These are phyloP conservation scores for Latrodectus hesperus DNA, from an alignment of 2,888 invertebrate species.

Conservation along the genomic window DNA sequence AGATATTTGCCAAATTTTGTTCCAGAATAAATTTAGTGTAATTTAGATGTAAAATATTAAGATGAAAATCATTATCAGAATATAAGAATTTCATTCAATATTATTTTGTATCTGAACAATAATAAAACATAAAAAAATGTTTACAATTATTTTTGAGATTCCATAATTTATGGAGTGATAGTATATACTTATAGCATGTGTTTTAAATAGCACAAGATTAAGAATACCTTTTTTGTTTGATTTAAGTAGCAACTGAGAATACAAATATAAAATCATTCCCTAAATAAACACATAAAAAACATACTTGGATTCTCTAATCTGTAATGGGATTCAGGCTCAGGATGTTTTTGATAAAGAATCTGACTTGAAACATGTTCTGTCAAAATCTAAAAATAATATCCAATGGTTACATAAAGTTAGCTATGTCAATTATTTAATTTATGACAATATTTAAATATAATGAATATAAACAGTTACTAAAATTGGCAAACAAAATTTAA, in stretches of 20 bases:
- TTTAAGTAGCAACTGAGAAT: background rate
- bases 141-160: background rate
- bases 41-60: too few relatives aligned
- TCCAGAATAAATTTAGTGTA: too few relatives aligned
- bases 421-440: too few relatives aligned
- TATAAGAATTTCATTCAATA: background rate
- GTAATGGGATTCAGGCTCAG: constrained; percentile 95
- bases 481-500: too few relatives aligned
- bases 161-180: too few relatives aligned
- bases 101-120: background rate
- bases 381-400: constrained; percentile 81
- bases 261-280: too few relatives aligned
- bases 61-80: background rate
- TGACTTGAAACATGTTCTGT: constrained; percentile 97
- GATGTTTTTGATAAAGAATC: constrained; percentile 92
- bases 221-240: background rate
- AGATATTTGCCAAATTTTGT: too few relatives aligned
- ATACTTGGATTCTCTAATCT: constrained; percentile 96
- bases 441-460: too few relatives aligned
- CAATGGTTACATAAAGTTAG: background rate
- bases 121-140: background rate
- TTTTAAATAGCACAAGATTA: too few relatives aligned
- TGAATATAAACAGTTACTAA: too few relatives aligned
- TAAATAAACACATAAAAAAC: constrained; percentile 73
- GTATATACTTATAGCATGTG: too few relatives aligned